Evolutionary conservation across 2,888 invertebrate species (phyloP).

Genomic region (Acanthosepion pharaonis): DNA sequence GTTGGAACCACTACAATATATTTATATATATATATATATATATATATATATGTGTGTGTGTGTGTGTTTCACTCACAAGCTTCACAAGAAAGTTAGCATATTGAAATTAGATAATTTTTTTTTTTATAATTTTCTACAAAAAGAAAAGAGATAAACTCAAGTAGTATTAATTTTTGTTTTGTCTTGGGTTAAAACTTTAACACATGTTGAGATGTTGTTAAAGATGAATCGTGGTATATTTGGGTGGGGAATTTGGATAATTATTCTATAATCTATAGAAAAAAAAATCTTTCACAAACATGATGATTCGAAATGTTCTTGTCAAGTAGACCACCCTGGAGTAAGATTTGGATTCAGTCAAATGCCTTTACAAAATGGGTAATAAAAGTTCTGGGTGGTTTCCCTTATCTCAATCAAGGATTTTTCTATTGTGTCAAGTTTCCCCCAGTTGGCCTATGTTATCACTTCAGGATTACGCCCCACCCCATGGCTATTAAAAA

Average conservation of each 20-base stretch:
- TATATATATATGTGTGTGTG: too few species aligned
- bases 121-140: too few species aligned
- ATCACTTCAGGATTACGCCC: not conserved
- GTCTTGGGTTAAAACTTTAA: too few species aligned
- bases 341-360: not conserved
- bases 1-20: too few species aligned
- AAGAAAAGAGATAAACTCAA: too few species aligned
- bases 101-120: too few species aligned
- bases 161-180: too few species aligned
- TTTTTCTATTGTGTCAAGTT: conserved; percentile 33
- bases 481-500: not conserved
- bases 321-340: not conserved
- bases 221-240: not conserved
- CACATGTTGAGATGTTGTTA: not conserved
- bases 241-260: not conserved
- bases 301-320: not conserved
- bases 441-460: not conserved
- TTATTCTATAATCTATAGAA: not conserved
- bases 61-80: too few species aligned
- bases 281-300: not conserved
- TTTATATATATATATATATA: too few species aligned
- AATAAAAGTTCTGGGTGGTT: not conserved
- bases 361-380: not conserved
- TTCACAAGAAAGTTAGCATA: too few species aligned
- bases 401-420: not conserved